Percentiles rank a stretch among this genome's conserved stretches.
phyloP scores from a whole-genome alignment of 2,888 invertebrate genomes.

The Synanthedon vespiformis region DNA sequence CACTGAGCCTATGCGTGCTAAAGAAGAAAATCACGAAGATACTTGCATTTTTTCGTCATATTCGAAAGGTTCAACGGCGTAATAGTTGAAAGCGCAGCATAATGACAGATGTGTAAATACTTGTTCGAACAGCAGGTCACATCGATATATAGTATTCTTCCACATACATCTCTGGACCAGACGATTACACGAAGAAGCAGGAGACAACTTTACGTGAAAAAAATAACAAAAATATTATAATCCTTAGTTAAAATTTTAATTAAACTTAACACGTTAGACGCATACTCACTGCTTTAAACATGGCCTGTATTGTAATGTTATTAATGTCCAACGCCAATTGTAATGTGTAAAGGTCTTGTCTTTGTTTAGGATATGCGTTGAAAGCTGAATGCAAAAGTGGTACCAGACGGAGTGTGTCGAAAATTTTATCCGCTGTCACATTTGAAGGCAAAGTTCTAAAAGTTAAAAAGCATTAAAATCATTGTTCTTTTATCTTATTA shows the following conservation, averaged over 20 bases:
- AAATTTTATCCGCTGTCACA: conserved; percentile 38
- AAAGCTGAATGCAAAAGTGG: conserved; percentile 39
- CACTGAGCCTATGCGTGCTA: too few relatives aligned
- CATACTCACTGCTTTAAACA: conserved; percentile 33
- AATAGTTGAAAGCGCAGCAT: conserved; percentile 77
- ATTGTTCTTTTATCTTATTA: too few relatives aligned
- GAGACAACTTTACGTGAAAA: conserved; percentile 43
- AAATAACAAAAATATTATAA: too few relatives aligned
- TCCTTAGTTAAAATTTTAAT: background rate
- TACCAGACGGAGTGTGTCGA: conserved; percentile 28
- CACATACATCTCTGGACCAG: conserved; percentile 70
- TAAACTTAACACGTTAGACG: background rate
- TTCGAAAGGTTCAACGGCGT: conserved; percentile 29
- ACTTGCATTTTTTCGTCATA: conserved; percentile 9
- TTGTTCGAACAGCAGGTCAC: conserved; percentile 60
- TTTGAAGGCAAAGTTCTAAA: conserved; percentile 35
- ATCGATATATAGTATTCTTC: conserved; percentile 64
- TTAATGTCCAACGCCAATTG: conserved; percentile 47
- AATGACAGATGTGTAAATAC: conserved; percentile 58
- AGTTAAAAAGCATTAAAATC: too few relatives aligned
- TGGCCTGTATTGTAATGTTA: conserved; percentile 26
- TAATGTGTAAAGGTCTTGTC: conserved; percentile 21
- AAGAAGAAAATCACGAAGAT: too few relatives aligned
- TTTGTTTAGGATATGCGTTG: conserved; percentile 18
- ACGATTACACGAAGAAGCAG: conserved; percentile 50